Conservation (phyloP, 2,113 vertebrate genomes). For the Jaculus jaculus region DNA sequence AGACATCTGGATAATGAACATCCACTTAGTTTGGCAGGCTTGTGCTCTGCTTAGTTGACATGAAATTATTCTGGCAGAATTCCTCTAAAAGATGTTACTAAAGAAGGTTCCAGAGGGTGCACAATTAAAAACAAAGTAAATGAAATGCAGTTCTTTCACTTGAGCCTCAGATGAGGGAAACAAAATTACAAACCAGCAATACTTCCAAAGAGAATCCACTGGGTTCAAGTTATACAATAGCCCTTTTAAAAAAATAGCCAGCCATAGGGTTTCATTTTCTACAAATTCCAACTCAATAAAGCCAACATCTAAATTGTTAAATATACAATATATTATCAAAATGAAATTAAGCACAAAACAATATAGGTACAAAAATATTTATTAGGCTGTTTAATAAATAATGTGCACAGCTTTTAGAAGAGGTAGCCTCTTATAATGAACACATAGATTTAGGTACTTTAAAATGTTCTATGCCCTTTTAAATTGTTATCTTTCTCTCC, state of each 20-base stretch:
- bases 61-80: conserved; percentile 59
- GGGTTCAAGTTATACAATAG: conserved; percentile 13
- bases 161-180: neutral
- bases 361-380: conserved; percentile 74
- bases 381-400: conserved; percentile 76
- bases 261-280: conserved; percentile 25
- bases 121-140: neutral
- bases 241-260: neutral
- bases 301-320: neutral
- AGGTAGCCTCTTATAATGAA: conserved; percentile 42
- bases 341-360: conserved; percentile 62
- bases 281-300: conserved; percentile 11
- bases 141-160: conserved; percentile 24
- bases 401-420: conserved; percentile 66
- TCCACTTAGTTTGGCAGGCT: conserved; percentile 20
- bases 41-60: conserved; percentile 9
- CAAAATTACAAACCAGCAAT: conserved; percentile 35
- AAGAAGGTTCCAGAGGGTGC: neutral
- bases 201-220: neutral
- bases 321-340: neutral
- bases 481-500: conserved; percentile 40
- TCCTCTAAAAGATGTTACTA: conserved; percentile 51
- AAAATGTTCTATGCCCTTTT: conserved; percentile 31
- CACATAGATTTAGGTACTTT: conserved; percentile 31
- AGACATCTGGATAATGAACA: neutral